Conservation (phyloP, 1,140 invertebrate genomes). For the Diploscapter pachys region DNA sequence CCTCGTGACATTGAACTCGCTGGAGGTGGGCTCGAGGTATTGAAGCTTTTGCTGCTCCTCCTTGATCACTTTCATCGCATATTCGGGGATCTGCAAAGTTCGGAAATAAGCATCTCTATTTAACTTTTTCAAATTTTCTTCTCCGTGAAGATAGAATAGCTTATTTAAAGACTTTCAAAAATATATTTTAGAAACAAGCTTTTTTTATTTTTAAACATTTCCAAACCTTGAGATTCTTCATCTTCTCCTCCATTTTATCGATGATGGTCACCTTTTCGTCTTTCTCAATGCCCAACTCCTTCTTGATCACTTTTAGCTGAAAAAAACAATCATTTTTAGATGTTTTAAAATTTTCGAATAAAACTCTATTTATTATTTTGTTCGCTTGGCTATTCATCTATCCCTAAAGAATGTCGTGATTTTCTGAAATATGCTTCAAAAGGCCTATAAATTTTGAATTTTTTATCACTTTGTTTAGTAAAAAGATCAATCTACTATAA, state of each 20-base stretch:
- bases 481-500: not conserved
- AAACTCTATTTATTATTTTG: too few species aligned
- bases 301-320: slow-evolving; percentile 90
- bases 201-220: too few species aligned
- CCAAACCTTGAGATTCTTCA: slow-evolving; percentile 78
- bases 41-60: slow-evolving; percentile 92
- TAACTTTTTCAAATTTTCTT: not conserved
- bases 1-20: slow-evolving; percentile 76
- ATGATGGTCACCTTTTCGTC: slow-evolving; percentile 98
- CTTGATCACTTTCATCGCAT: slow-evolving; percentile 89
- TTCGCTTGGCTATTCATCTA: too few species aligned
- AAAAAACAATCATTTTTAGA: slow-evolving; percentile 3
- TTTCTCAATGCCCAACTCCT: slow-evolving; percentile 95
- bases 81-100: slow-evolving; percentile 65
- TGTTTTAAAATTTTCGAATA: too few species aligned
- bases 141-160: not conserved
- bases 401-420: too few species aligned
- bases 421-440: too few species aligned
- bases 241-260: slow-evolving; percentile 85
- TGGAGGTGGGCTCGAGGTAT: slow-evolving; percentile 94
- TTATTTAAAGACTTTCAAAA: not conserved
- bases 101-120: not conserved
- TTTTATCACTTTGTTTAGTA: not conserved
- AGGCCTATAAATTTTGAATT: too few species aligned
- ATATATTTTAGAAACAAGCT: not conserved